These are phyloP conservation scores for Clitarchus hookeri DNA, from an alignment of 2,888 invertebrate species.

Conservation along the genomic window DNA sequence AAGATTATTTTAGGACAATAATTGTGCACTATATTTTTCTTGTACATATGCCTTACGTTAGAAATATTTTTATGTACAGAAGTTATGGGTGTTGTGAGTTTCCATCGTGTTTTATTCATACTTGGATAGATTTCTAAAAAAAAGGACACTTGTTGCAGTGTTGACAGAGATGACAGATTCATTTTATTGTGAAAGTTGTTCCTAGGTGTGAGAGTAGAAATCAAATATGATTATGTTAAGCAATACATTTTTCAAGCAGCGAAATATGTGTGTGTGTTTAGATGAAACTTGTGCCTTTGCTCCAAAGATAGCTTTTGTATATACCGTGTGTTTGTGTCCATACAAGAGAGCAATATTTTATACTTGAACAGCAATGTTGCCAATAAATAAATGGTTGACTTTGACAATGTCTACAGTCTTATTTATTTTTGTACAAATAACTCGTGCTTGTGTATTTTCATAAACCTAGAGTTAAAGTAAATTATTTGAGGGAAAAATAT, in stretches of 20 bases:
- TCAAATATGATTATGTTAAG: neutral
- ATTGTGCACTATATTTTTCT: constrained; percentile 11
- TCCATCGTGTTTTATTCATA: neutral
- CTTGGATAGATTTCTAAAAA: neutral
- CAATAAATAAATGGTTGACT: constrained; percentile 5
- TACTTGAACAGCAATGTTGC: neutral
- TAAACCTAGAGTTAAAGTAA: no score
- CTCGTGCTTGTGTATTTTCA: neutral
- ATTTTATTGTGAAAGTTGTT: constrained; percentile 10
- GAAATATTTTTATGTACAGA: constrained; percentile 1
- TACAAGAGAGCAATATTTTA: constrained; percentile 4
- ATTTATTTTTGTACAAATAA: neutral
- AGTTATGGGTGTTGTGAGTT: neutral
- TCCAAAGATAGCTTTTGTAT: constrained; percentile 14
- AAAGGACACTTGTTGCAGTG: constrained; percentile 1
- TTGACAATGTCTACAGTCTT: neutral
- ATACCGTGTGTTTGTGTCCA: neutral
- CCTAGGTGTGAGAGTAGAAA: constrained; percentile 1
- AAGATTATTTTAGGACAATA: constrained; percentile 14
- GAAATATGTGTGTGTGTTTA: neutral
- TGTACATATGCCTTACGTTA: neutral
- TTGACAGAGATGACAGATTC: neutral
- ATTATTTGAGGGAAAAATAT: no score
- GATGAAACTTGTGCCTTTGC: constrained; percentile 5
- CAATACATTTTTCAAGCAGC: neutral